Evolutionary conservation across 2,113 vertebrate species (phyloP).

Genomic region (Vidua chalybeata): DNA sequence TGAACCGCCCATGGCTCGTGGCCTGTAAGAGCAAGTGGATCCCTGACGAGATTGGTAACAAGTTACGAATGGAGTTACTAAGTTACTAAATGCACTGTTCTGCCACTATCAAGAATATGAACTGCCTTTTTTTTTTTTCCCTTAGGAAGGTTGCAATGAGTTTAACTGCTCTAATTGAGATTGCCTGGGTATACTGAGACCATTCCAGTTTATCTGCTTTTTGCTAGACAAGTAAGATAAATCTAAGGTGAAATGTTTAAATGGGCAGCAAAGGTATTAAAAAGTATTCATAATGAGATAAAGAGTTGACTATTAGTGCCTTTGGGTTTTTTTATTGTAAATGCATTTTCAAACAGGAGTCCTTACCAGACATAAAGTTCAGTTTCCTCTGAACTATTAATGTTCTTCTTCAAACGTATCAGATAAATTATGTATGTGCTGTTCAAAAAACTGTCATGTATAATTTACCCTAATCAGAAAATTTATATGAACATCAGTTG

Average conservation of each 20-base stretch:
- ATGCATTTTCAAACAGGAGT: background rate
- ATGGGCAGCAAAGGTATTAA: background rate
- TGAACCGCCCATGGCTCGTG: background rate
- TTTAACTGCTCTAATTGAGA: background rate
- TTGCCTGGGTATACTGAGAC: background rate
- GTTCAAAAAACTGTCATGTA: background rate
- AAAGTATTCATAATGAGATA: background rate
- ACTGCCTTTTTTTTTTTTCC: background rate
- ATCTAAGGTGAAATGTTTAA: background rate
- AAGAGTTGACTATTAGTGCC: background rate
- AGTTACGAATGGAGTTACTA: background rate
- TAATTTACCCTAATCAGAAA: slow-evolving; percentile 19
- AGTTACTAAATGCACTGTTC: background rate
- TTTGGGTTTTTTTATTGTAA: background rate
- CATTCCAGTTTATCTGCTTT: background rate
- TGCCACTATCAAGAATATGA: background rate
- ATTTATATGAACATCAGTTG: background rate
- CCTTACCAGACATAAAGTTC: background rate
- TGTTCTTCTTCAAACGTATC: background rate
- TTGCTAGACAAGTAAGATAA: background rate
- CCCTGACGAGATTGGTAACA: background rate
- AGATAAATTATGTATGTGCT: slow-evolving; percentile 42
- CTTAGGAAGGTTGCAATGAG: background rate
- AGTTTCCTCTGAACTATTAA: background rate
- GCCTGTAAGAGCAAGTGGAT: background rate